Percentiles rank a stretch among this genome's conserved stretches.
Evolutionary conservation across 2,888 invertebrate species (phyloP).

Genomic region (Oscheius sp.): DNA sequence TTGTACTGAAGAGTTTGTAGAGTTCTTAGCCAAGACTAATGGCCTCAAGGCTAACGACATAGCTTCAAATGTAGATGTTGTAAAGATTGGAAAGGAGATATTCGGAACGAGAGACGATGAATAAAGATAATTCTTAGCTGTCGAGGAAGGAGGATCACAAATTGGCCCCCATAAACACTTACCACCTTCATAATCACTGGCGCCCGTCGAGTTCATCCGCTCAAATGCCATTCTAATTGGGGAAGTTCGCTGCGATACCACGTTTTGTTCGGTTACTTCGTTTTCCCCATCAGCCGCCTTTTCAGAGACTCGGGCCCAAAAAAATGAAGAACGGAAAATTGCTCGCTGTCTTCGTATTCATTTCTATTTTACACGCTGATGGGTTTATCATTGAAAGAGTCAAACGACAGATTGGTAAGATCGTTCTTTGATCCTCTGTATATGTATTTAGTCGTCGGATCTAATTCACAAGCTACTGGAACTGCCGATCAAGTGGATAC

Average conservation of each 20-base stretch:
- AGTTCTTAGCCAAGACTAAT: no score
- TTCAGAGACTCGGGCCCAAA: constrained; percentile 8
- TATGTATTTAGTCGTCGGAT: constrained; percentile 41
- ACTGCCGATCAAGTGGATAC: constrained; percentile 46
- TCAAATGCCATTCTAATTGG: constrained; percentile 28
- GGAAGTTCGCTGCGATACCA: neutral
- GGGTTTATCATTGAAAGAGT: constrained; percentile 1
- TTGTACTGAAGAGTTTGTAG: no score
- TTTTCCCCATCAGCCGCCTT: neutral
- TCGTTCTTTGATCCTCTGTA: neutral
- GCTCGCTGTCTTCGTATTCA: neutral
- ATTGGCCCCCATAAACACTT: neutral
- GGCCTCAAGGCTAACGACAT: no score
- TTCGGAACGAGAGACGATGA: no score
- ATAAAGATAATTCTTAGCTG: no score
- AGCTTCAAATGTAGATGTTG: no score
- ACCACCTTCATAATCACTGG: constrained; percentile 8
- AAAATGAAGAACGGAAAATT: neutral
- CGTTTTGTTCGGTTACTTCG: constrained; percentile 20
- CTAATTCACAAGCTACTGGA: constrained; percentile 46
- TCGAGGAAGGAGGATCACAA: no score
- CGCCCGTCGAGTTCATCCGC: constrained; percentile 21
- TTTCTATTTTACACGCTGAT: neutral
- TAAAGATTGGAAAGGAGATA: no score
- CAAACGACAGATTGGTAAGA: constrained; percentile 12